Conservation (phyloP, 2,888 invertebrate species). For the Helleia helle region DNA sequence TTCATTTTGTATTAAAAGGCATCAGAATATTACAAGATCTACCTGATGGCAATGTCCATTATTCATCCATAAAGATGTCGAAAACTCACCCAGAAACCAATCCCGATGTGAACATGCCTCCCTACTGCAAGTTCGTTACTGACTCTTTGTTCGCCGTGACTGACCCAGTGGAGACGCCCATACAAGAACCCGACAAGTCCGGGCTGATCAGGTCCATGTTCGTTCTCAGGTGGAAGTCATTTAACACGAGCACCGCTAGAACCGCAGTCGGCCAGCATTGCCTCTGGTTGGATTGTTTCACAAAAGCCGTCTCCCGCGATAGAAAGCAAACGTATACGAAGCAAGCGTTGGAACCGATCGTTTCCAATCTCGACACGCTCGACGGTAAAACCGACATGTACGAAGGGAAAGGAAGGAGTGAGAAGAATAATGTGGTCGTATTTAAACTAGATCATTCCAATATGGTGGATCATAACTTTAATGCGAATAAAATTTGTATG, state of each 20-base stretch:
- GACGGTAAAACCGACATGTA: slow-evolving; percentile 11
- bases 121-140: slow-evolving; percentile 29
- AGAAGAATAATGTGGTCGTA: slow-evolving; percentile 68
- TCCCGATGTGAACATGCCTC: slow-evolving; percentile 27
- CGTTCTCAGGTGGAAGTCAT: slow-evolving; percentile 70
- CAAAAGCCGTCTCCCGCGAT: slow-evolving; percentile 65
- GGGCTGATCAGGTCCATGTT: slow-evolving; percentile 61
- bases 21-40: slow-evolving; percentile 33
- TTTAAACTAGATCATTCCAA: slow-evolving; percentile 75
- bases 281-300: slow-evolving; percentile 75
- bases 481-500: slow-evolving; percentile 73
- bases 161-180: slow-evolving; percentile 17
- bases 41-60: slow-evolving; percentile 38
- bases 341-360: slow-evolving; percentile 17
- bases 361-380: not conserved
- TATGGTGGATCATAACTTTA: slow-evolving; percentile 77
- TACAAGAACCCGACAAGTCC: slow-evolving; percentile 24
- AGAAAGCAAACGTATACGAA: slow-evolving; percentile 21
- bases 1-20: slow-evolving; percentile 54
- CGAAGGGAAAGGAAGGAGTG: slow-evolving; percentile 34
- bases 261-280: slow-evolving; percentile 81
- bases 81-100: slow-evolving; percentile 34
- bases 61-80: slow-evolving; percentile 44
- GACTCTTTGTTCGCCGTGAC: slow-evolving; percentile 24
- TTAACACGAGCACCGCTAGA: slow-evolving; percentile 69